These are phyloP conservation scores for Aphelenchoides fujianensis DNA, from an alignment of 1,140 invertebrate genomes.

Conservation along the genomic window DNA sequence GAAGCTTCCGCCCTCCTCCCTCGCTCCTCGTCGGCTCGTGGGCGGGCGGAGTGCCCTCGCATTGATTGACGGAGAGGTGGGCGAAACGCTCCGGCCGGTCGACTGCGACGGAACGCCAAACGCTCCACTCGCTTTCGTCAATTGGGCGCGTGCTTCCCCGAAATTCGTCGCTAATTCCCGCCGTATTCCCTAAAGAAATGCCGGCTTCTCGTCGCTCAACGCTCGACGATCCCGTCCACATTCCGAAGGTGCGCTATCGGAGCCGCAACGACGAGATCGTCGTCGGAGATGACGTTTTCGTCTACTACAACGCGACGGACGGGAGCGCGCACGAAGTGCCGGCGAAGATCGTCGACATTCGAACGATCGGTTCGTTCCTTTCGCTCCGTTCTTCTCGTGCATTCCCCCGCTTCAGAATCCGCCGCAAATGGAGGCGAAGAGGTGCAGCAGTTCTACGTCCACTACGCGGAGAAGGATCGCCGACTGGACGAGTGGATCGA, in stretches of 20 bases:
- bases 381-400: not conserved
- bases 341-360: conserved; percentile 13
- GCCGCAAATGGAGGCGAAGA: conserved; percentile 14
- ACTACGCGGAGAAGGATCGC: conserved; percentile 56
- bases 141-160: no score
- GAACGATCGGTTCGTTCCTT: not conserved
- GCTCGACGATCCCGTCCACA: not conserved
- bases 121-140: no score
- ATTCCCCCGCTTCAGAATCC: not conserved
- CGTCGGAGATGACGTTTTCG: conserved; percentile 13
- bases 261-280: not conserved
- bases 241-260: not conserved
- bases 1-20: no score
- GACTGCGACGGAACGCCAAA: no score
- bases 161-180: no score
- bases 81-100: no score
- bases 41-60: no score
- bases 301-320: not conserved
- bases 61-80: no score
- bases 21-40: no score
- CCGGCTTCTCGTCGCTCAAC: not conserved
- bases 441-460: conserved; percentile 40
- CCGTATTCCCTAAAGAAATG: no score
- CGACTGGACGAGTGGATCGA: conserved; percentile 67
- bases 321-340: not conserved